phyloP scores from a whole-genome alignment of 2,797 vertebrate species.

The Artibeus jamaicensis region DNA sequence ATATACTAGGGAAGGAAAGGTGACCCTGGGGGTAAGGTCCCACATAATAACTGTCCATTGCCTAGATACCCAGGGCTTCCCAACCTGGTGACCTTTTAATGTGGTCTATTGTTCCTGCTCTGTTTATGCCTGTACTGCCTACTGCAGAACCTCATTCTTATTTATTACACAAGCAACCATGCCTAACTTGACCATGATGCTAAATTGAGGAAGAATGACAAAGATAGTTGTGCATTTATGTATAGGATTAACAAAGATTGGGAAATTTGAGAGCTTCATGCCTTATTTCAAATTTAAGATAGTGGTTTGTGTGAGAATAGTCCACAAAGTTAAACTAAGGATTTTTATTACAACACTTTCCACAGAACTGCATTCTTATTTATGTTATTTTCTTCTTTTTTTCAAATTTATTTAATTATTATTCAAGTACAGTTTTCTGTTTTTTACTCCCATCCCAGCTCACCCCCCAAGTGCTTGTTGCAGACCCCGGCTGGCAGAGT shows the following conservation, averaged over 20 bases:
- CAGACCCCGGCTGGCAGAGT: too few relatives aligned
- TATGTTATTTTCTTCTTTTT: neutral
- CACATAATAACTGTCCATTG: neutral
- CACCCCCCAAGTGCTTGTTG: too few relatives aligned
- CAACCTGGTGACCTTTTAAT: neutral
- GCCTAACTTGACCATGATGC: neutral
- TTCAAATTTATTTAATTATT: too few relatives aligned
- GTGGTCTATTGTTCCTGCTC: neutral
- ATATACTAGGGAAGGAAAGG: neutral
- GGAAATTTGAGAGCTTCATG: constrained; percentile 10
- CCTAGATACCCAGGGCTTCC: neutral
- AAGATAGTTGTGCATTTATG: neutral
- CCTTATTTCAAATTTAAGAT: constrained; percentile 33
- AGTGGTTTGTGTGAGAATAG: neutral
- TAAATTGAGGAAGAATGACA: neutral
- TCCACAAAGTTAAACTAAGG: neutral
- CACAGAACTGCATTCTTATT: neutral
- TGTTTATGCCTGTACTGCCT: neutral
- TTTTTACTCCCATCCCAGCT: too few relatives aligned
- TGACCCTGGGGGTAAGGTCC: neutral
- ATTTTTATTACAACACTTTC: neutral
- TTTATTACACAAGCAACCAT: neutral
- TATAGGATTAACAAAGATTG: neutral
- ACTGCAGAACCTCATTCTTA: neutral
- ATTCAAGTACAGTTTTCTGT: too few relatives aligned